Percentiles rank a stretch among this genome's conserved stretches.
Conservation (phyloP, 2,888 invertebrate species). For the Zygothrica quintamaculata region DNA sequence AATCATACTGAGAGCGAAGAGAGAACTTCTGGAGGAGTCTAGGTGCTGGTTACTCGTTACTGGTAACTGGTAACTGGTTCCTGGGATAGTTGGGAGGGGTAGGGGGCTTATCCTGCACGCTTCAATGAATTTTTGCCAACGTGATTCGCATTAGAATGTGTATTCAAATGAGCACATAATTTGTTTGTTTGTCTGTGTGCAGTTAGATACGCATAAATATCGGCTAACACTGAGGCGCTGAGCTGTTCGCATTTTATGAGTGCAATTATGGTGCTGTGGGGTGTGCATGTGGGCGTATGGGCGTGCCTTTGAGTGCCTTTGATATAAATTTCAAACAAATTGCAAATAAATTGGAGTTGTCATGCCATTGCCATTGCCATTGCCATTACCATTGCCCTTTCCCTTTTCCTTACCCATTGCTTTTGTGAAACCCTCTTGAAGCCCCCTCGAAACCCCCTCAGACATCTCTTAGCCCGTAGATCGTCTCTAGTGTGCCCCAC, state of each 20-base stretch:
- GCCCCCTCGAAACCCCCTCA: background rate
- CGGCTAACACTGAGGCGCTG: slow-evolving; percentile 34
- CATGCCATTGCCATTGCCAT: slow-evolving; percentile 63
- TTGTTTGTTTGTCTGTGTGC: slow-evolving; percentile 69
- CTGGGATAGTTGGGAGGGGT: too few relatives aligned
- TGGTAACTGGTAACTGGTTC: too few relatives aligned
- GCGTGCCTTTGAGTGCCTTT: slow-evolving; percentile 48
- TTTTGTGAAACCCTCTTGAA: too few relatives aligned
- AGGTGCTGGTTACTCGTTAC: too few relatives aligned
- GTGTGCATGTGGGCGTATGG: slow-evolving; percentile 26
- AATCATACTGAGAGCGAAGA: background rate
- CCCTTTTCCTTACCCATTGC: too few relatives aligned
- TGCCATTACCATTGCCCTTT: too few relatives aligned
- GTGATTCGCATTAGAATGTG: slow-evolving; percentile 79
- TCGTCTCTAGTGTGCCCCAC: slow-evolving; percentile 51
- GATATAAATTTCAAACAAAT: slow-evolving; percentile 78
- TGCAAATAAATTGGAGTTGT: slow-evolving; percentile 80
- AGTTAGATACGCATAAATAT: slow-evolving; percentile 61
- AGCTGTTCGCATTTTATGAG: slow-evolving; percentile 73
- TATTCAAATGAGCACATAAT: slow-evolving; percentile 80
- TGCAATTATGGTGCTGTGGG: slow-evolving; percentile 63
- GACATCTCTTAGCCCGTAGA: slow-evolving; percentile 9
- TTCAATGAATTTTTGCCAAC: slow-evolving; percentile 76
- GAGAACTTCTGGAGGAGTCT: too few relatives aligned
- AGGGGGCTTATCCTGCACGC: slow-evolving; percentile 58